Evolutionary conservation across 2,888 invertebrate species (phyloP).

Genomic region (Falcaria lacertinaria): DNA sequence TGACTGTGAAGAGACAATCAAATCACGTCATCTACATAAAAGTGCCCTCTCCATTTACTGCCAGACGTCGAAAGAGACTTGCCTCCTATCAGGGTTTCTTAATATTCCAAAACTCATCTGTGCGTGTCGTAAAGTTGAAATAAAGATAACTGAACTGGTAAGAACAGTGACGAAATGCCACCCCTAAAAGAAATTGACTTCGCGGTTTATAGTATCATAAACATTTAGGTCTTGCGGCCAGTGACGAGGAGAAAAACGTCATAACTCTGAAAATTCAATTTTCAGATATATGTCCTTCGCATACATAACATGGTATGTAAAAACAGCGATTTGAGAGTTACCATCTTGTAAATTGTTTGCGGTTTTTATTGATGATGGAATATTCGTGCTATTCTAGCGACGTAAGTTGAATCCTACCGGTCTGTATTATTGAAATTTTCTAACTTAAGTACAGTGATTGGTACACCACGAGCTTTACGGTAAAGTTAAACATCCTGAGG

Average conservation of each 20-base stretch:
- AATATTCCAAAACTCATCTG: constrained; percentile 54
- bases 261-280: constrained; percentile 3
- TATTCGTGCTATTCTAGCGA: too few relatives aligned
- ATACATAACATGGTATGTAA: neutral
- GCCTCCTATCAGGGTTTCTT: constrained; percentile 8
- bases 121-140: constrained; percentile 51
- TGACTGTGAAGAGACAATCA: too few relatives aligned
- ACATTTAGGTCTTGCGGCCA: constrained; percentile 31
- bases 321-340: neutral
- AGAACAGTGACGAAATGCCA: constrained; percentile 60
- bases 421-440: too few relatives aligned
- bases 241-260: constrained; percentile 16
- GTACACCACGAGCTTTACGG: too few relatives aligned
- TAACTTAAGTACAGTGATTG: too few relatives aligned
- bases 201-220: constrained; percentile 56
- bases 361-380: too few relatives aligned
- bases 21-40: neutral
- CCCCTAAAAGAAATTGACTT: constrained; percentile 61
- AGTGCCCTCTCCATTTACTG: neutral
- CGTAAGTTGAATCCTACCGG: too few relatives aligned
- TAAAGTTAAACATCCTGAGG: too few relatives aligned
- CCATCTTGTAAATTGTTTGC: too few relatives aligned
- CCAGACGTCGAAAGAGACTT: neutral
- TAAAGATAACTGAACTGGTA: constrained; percentile 54
- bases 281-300: neutral